A percentile compares a stretch with the other conserved stretches of the same genome.
Evolutionary conservation across 2,888 invertebrate genomes (phyloP).

Genomic region (Zygothrica quintamaculata): DNA sequence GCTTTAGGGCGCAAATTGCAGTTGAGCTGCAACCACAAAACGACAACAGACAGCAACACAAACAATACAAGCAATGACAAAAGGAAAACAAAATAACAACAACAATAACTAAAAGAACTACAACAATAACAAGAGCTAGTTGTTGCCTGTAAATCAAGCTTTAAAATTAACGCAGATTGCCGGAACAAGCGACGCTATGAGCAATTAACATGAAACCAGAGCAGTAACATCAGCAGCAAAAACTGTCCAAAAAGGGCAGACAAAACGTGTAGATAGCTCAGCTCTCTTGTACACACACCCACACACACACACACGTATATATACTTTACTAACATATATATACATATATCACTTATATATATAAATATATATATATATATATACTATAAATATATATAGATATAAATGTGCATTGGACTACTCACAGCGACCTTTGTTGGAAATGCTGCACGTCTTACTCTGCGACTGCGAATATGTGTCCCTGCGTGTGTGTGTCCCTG

Average conservation of each 20-base stretch:
- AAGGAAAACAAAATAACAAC: constrained; percentile 2
- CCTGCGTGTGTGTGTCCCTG: constrained; percentile 11
- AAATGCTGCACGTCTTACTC: constrained; percentile 13
- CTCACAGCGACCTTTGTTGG: constrained; percentile 68
- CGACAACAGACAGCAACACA: constrained; percentile 16
- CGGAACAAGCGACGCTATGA: constrained; percentile 78
- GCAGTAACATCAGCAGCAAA: constrained; percentile 27
- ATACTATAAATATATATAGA: constrained; percentile 20
- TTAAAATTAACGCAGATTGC: constrained; percentile 79
- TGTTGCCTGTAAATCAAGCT: constrained; percentile 77
- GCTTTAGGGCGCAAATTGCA: constrained; percentile 67
- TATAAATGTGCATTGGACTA: constrained; percentile 62
- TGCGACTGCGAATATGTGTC: constrained; percentile 1
- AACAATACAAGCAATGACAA: background rate
- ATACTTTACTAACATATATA: constrained; percentile 19
- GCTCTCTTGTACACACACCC: constrained; percentile 11
- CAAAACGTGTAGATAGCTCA: constrained; percentile 36
- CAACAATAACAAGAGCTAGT: constrained; percentile 32
- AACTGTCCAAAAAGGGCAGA: constrained; percentile 51
- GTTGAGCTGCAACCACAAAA: constrained; percentile 66
- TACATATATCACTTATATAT: constrained; percentile 1
- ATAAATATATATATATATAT: constrained; percentile 13
- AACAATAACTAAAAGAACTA: constrained; percentile 15
- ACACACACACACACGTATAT: constrained; percentile 8
- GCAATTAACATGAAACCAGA: constrained; percentile 78